phyloP scores from a whole-genome alignment of 2,113 vertebrate genomes.

The Gopherus evgoodei region DNA sequence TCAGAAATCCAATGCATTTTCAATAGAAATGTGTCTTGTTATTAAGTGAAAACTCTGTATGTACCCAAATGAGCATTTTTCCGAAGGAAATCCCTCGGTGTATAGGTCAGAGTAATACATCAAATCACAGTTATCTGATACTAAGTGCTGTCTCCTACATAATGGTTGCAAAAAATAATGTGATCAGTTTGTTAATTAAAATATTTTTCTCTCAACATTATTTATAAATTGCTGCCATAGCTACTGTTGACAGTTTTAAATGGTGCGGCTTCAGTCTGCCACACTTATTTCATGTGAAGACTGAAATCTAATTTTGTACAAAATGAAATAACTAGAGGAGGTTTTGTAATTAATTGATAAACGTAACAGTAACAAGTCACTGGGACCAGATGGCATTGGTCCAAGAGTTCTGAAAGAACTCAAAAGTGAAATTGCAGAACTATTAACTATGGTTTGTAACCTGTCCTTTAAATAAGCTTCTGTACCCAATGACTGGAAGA shows the following conservation, averaged over 20 bases:
- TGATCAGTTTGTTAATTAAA: not conserved
- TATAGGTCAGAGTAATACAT: not conserved
- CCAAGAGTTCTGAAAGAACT: no score
- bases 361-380: no score
- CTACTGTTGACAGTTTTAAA: not conserved
- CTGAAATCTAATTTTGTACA: not conserved
- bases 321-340: not conserved
- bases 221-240: not conserved
- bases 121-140: not conserved
- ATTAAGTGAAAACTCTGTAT: not conserved
- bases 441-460: no score
- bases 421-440: no score
- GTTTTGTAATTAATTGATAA: no score
- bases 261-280: not conserved
- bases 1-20: slow-evolving; percentile 10
- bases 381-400: no score
- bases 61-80: not conserved
- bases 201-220: slow-evolving; percentile 25
- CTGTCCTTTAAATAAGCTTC: no score
- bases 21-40: slow-evolving; percentile 34
- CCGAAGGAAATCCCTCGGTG: not conserved
- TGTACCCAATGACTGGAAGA: no score
- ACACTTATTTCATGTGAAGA: not conserved
- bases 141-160: not conserved
- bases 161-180: not conserved